These are phyloP conservation scores for Seira ritae DNA, from an alignment of 2,888 invertebrate genomes.

Conservation along the genomic window DNA sequence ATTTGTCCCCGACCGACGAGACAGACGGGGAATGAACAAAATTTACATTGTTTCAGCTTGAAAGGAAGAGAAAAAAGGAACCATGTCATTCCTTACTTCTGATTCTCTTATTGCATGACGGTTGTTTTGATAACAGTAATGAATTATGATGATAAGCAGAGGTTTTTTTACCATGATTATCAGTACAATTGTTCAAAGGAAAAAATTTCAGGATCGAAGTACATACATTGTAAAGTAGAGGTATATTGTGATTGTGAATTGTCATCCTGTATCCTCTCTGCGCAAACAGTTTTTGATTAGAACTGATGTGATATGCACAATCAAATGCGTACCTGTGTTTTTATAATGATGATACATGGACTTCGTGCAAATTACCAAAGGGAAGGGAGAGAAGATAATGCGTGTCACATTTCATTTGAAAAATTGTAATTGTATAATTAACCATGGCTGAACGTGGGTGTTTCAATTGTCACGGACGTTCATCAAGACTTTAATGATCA, in stretches of 20 bases:
- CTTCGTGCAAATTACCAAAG: too few relatives aligned
- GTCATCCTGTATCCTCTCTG: too few relatives aligned
- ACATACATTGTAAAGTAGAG: too few relatives aligned
- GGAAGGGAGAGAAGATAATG: slow-evolving; percentile 15
- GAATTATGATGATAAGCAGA: slow-evolving; percentile 40
- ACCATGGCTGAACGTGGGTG: slow-evolving; percentile 53
- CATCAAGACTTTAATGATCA: neutral
- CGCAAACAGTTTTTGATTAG: too few relatives aligned
- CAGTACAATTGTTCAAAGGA: too few relatives aligned
- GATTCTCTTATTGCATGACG: neutral
- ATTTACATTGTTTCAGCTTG: slow-evolving; percentile 33
- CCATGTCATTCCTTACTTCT: slow-evolving; percentile 33
- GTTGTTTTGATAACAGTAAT: slow-evolving; percentile 50
- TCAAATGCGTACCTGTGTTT: too few relatives aligned
- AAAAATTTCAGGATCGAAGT: too few relatives aligned
- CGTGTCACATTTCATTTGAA: slow-evolving; percentile 44
- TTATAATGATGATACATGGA: too few relatives aligned
- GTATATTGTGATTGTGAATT: too few relatives aligned
- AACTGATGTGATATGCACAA: too few relatives aligned
- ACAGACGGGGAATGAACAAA: neutral
- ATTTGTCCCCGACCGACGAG: too few relatives aligned
- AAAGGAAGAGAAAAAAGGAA: slow-evolving; percentile 35
- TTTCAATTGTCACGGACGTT: slow-evolving; percentile 54
- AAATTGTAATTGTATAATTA: slow-evolving; percentile 47
- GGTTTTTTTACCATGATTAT: too few relatives aligned